A percentile compares a stretch with the other conserved stretches of the same genome.
phyloP scores from a whole-genome alignment of 2,888 invertebrate genomes.

The Rutpela maculata region DNA sequence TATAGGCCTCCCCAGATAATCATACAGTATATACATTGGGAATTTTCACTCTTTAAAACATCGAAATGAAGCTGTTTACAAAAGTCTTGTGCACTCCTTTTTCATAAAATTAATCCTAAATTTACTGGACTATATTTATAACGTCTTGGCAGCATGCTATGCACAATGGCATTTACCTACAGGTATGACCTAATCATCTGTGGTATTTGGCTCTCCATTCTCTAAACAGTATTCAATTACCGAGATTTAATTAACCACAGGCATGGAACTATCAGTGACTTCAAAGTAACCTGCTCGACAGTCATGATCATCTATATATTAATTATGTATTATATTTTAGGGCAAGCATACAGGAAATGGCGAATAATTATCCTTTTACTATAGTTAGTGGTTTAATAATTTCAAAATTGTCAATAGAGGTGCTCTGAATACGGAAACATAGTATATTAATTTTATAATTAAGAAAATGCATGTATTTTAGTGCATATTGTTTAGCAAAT shows the following conservation, averaged over 20 bases:
- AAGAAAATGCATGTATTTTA: no score
- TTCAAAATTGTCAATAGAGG: not conserved
- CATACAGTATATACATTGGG: no score
- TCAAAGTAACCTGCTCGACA: not conserved
- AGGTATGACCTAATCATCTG: constrained; percentile 27
- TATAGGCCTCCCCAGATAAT: no score
- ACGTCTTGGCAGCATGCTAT: constrained; percentile 10
- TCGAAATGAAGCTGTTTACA: no score
- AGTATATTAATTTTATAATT: no score
- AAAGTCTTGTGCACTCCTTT: no score
- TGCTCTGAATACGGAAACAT: no score
- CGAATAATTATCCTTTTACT: not conserved
- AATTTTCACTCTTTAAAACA: no score
- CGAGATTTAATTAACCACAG: constrained; percentile 17
- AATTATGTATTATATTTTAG: constrained; percentile 12
- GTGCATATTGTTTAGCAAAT: no score
- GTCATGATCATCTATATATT: not conserved
- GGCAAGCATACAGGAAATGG: not conserved
- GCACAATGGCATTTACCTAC: constrained; percentile 18
- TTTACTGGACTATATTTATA: not conserved
- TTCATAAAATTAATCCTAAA: no score
- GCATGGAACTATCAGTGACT: constrained; percentile 24
- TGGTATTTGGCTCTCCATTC: constrained; percentile 28
- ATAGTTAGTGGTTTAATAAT: not conserved
- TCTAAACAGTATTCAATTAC: constrained; percentile 31